These are phyloP conservation scores for Agrotis exclamationis DNA, from an alignment of 2,888 invertebrate species.

Conservation along the genomic window DNA sequence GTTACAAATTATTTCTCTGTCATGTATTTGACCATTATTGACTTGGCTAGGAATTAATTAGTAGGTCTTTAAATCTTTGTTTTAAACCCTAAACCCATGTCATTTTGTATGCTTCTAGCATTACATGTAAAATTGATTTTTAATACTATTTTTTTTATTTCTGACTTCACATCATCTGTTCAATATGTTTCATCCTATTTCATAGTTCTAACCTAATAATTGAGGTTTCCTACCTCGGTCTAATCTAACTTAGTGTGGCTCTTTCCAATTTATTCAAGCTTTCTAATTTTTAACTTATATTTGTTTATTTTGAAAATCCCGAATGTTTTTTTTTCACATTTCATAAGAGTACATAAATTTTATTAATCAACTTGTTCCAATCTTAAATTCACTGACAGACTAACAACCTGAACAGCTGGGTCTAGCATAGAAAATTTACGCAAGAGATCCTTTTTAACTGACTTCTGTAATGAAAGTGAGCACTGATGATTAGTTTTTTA, in stretches of 20 bases:
- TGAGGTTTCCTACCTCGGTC: background rate
- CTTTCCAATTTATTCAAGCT: background rate
- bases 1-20: conserved; percentile 33
- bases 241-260: conserved; percentile 1
- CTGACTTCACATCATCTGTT: conserved; percentile 27
- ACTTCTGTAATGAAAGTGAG: background rate
- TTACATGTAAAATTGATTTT: background rate
- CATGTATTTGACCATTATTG: conserved; percentile 30
- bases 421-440: background rate
- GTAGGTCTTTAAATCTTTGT: conserved; percentile 9
- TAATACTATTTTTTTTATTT: background rate
- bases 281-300: background rate
- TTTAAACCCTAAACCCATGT: background rate
- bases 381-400: background rate
- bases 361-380: background rate
- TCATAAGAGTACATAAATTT: background rate
- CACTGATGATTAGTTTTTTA: background rate
- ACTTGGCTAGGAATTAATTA: conserved; percentile 22
- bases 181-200: conserved; percentile 23
- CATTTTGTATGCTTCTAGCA: background rate
- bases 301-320: background rate
- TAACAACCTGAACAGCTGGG: background rate
- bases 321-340: background rate
- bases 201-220: conserved; percentile 15
- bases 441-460: background rate